A percentile compares a stretch with the other conserved stretches of the same genome.
phyloP scores from a whole-genome alignment of 2,888 invertebrate species.

The Eupithecia exiguata region DNA sequence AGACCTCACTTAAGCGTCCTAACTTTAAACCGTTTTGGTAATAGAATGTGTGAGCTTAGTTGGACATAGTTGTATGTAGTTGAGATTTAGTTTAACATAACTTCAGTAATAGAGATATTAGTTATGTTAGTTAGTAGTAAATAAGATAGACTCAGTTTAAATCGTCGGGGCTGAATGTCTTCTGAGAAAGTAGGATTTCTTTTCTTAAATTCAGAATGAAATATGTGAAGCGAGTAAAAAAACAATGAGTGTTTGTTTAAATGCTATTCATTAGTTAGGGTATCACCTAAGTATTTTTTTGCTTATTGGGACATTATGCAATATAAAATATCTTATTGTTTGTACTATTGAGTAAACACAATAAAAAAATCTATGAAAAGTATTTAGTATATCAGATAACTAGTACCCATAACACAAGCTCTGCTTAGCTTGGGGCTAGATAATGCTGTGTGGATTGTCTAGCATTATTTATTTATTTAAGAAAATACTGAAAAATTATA shows the following conservation, averaged over 20 bases:
- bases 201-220: background rate
- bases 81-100: slow-evolving; percentile 4
- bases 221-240: background rate
- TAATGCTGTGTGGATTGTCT: too few relatives aligned
- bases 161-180: background rate
- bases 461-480: too few relatives aligned
- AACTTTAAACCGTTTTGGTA: slow-evolving; percentile 32
- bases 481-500: background rate
- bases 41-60: slow-evolving; percentile 34
- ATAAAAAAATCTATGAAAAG: too few relatives aligned
- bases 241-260: background rate
- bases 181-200: background rate
- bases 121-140: background rate
- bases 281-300: too few relatives aligned
- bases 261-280: background rate
- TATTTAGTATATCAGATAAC: too few relatives aligned
- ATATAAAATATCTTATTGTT: background rate
- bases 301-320: too few relatives aligned
- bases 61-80: slow-evolving; percentile 17
- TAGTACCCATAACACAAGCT: too few relatives aligned
- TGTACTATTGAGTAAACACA: background rate
- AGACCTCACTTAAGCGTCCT: slow-evolving; percentile 10
- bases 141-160: background rate
- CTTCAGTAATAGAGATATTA: slow-evolving; percentile 8
- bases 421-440: too few relatives aligned